Evolutionary conservation across 2,113 vertebrate genomes (phyloP), one percentile per base, ranked within the genome.

Genomic region (Acrocephalus kingi): DNA sequence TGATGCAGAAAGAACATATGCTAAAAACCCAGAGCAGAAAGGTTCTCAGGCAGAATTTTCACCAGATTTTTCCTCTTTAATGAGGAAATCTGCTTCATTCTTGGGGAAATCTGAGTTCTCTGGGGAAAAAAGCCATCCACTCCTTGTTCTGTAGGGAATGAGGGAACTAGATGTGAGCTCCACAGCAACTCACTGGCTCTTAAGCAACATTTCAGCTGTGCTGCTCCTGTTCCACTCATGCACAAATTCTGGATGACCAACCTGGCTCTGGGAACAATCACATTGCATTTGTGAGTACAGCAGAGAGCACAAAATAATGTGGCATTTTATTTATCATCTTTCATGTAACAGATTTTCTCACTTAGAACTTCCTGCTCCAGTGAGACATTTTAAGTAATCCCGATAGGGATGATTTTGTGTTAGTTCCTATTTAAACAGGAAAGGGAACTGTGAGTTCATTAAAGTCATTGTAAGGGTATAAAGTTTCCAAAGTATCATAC

Each of bases 251-350:
- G 59, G 7, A 10, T 45, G 15, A 28, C 31, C 68, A 37, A 0
- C 15, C 31, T 15, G 24, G 21, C 35, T 43, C 51, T 81, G 31
- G 54, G 19, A 61, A 24, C 9, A 20, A 46, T 16, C 1, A 1
- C 1, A 0, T 33, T 77, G 12, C 20, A 4, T 37, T 41, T 3
- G 0, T 56, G 46, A 77, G 23, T 18, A 55, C 5, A 59, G 31
- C 16, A 49, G 15, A 51, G 23, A 73, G 13, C 7, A 58, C 20
- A 81, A 87, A 83, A 92, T 43, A 46, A 78, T 22, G 22, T 71
- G 74, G 76, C 55, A 80, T 96, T 94, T 89, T 11, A 51, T 15
- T 81, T 55, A 22, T 17, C 14, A 17, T 49, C 94, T 85, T 92
- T 64, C 62, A 82, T 23, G 3, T 45, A 52, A 58, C 23, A 79